Conservation (phyloP, 2,797 vertebrate genomes). For the Euphonia xanthogaster region DNA sequence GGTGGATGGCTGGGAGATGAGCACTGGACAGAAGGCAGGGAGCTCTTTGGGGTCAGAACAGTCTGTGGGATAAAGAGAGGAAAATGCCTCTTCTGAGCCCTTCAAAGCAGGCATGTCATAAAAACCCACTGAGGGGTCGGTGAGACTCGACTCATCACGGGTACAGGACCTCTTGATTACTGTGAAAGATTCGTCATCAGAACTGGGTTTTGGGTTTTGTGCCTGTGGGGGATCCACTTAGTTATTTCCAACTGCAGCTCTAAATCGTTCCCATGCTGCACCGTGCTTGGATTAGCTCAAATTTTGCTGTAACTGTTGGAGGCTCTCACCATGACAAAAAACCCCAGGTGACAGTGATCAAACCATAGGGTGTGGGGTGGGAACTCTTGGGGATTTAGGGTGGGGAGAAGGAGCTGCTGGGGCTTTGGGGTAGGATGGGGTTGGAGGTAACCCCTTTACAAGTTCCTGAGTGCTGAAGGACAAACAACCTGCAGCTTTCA, state of each 20-base stretch:
- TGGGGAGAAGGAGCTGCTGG: not conserved
- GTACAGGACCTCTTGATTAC: conserved; percentile 36
- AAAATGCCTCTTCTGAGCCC: not conserved
- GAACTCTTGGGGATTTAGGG: not conserved
- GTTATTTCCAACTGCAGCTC: conserved; percentile 49
- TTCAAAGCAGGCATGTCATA: not conserved
- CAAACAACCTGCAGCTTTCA: not conserved
- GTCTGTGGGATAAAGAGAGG: not conserved
- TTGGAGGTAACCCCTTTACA: not conserved
- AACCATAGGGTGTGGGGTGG: not conserved
- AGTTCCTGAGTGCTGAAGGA: not conserved
- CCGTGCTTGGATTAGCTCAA: conserved; percentile 58
- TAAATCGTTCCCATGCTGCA: conserved; percentile 70
- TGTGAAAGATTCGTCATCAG: conserved; percentile 29
- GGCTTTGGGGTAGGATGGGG: not conserved
- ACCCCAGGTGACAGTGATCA: conserved; percentile 26
- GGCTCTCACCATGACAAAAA: not conserved
- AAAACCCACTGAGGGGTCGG: not conserved
- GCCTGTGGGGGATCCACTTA: conserved; percentile 57
- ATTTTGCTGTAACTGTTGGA: conserved; percentile 18
- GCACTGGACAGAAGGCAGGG: not conserved
- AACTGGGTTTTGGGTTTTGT: not conserved
- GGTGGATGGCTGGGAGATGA: not conserved
- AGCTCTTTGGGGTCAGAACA: not conserved
- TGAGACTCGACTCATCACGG: not conserved